Evolutionary conservation across 2,888 invertebrate genomes (phyloP).

Genomic region (Adelphocoris suturalis): DNA sequence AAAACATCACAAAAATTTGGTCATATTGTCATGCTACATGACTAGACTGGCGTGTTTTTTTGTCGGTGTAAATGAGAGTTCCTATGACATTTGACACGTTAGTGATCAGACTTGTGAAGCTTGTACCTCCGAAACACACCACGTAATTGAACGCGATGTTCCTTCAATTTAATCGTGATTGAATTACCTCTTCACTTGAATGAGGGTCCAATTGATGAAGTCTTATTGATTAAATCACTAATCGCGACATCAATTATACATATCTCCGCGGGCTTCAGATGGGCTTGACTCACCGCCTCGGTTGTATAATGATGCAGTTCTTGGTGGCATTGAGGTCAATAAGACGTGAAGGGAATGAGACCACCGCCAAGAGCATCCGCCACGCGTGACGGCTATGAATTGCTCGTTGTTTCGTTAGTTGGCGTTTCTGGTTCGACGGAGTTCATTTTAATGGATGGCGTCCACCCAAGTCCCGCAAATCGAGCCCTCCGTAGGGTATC

Average conservation of each 20-base stretch:
- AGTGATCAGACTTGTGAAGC: too few relatives aligned
- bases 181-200: too few relatives aligned
- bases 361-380: not conserved
- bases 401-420: constrained; percentile 4
- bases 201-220: too few relatives aligned
- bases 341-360: not conserved
- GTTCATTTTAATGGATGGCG: constrained; percentile 18
- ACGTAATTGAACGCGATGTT: too few relatives aligned
- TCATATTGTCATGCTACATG: too few relatives aligned
- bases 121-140: too few relatives aligned
- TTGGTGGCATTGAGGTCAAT: not conserved
- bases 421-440: not conserved
- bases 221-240: not conserved
- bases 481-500: not conserved
- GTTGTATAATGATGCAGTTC: not conserved
- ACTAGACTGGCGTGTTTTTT: too few relatives aligned
- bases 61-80: too few relatives aligned
- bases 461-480: not conserved
- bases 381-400: not conserved
- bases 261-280: not conserved
- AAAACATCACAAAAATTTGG: too few relatives aligned
- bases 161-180: too few relatives aligned
- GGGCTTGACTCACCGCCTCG: not conserved
- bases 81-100: too few relatives aligned
- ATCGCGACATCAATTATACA: not conserved